Conservation (phyloP, 2,888 invertebrate species). For the Folsomia manolachei region DNA sequence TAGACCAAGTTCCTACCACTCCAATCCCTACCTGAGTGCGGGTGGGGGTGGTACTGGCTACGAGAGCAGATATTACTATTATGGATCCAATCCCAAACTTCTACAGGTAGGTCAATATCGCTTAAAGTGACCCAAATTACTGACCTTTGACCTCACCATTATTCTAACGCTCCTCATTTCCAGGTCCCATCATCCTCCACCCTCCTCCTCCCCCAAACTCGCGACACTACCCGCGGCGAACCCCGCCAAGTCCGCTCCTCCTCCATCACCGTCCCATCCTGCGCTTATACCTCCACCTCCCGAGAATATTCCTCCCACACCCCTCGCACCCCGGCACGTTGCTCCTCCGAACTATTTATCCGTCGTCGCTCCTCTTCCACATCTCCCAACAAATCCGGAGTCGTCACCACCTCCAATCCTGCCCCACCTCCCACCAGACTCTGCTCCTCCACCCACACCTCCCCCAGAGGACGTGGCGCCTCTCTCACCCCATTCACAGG, state of each 20-base stretch:
- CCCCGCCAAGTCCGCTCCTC: constrained; percentile 21
- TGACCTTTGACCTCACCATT: too few relatives aligned
- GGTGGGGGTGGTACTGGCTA: too few relatives aligned
- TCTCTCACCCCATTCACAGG: background rate
- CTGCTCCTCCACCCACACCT: background rate
- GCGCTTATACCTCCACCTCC: background rate
- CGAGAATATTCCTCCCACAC: constrained; percentile 30
- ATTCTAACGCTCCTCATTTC: background rate
- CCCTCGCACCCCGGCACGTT: constrained; percentile 25
- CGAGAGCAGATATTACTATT: background rate
- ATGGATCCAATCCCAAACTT: constrained; percentile 34
- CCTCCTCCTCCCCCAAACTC: constrained; percentile 32
- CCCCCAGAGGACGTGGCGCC: background rate
- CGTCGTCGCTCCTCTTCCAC: constrained; percentile 34
- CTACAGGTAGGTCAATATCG: constrained; percentile 28
- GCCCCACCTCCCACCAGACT: background rate
- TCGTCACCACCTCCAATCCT: background rate
- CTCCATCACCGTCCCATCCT: constrained; percentile 29
- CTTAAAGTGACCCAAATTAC: background rate
- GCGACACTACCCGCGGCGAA: constrained; percentile 26
- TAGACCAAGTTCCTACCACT: constrained; percentile 27
- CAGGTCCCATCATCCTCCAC: constrained; percentile 36
- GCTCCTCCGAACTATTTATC: constrained; percentile 19
- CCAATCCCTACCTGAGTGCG: constrained; percentile 28
- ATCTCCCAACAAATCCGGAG: background rate